phyloP scores from a whole-genome alignment of 1,140 invertebrate species.

The Dufourea novaeangliae region DNA sequence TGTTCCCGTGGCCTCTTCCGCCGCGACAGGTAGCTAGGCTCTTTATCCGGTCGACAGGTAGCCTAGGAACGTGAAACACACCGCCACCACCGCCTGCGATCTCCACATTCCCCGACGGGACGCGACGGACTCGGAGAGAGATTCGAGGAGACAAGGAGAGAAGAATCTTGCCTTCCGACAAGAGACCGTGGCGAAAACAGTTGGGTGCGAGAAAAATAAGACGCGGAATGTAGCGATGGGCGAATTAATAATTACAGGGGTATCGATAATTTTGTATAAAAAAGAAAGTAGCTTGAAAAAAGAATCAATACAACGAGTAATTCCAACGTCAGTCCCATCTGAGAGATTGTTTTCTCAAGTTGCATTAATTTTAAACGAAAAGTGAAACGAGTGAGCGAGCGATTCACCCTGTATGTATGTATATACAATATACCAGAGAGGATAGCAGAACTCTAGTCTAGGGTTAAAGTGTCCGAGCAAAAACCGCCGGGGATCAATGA shows the following conservation, averaged over 20 bases:
- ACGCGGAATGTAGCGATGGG: no score
- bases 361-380: no score
- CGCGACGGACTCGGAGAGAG: not conserved
- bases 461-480: not conserved
- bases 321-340: no score
- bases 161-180: not conserved
- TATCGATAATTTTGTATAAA: no score
- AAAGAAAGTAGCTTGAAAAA: no score
- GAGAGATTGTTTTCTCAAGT: no score
- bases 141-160: not conserved
- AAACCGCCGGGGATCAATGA: not conserved
- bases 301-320: no score
- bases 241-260: no score
- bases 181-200: not conserved
- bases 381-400: not conserved
- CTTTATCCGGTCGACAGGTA: constrained; percentile 12
- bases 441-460: no score
- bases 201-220: not conserved
- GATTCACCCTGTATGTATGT: no score
- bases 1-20: not conserved
- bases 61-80: not conserved
- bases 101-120: constrained; percentile 4
- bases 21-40: constrained; percentile 15
- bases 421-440: no score
- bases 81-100: not conserved